phyloP scores from a whole-genome alignment of 2,797 vertebrate species.

The Eurystomus glaucurus region DNA sequence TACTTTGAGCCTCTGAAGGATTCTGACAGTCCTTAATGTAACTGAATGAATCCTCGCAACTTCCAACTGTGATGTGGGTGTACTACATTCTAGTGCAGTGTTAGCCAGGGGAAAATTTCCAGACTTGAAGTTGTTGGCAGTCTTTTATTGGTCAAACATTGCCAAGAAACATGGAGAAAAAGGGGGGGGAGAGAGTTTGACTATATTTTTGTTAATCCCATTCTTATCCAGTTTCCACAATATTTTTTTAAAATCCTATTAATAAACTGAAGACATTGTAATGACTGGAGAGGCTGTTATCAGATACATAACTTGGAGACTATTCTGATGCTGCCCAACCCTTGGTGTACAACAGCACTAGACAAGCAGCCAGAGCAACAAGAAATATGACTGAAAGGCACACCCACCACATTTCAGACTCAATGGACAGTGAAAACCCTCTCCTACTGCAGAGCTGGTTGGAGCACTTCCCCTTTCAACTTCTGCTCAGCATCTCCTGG shows the following conservation, averaged over 20 bases:
- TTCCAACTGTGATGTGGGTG: constrained; percentile 53
- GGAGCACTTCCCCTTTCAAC: neutral
- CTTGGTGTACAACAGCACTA: neutral
- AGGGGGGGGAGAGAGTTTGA: neutral
- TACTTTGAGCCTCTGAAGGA: constrained; percentile 34
- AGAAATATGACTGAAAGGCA: neutral
- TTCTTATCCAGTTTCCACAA: neutral
- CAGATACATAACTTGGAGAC: neutral
- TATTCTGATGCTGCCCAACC: neutral
- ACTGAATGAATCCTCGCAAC: constrained; percentile 35
- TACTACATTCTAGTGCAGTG: constrained; percentile 8
- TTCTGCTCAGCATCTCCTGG: neutral
- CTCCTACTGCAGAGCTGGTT: neutral
- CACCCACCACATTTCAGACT: neutral
- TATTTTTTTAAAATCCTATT: neutral
- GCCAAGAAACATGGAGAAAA: constrained; percentile 27
- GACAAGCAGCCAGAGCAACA: neutral
- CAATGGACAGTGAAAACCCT: neutral
- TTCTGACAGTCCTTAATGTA: constrained; percentile 34
- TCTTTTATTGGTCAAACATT: constrained; percentile 30
- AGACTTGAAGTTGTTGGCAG: neutral
- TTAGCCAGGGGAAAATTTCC: constrained; percentile 27
- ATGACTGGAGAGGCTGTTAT: neutral
- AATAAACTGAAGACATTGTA: neutral
- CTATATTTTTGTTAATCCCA: neutral